A percentile compares a stretch with the other conserved stretches of the same genome.
phyloP scores from a whole-genome alignment of 2,888 invertebrate genomes.

The Standfussiana lucernea region DNA sequence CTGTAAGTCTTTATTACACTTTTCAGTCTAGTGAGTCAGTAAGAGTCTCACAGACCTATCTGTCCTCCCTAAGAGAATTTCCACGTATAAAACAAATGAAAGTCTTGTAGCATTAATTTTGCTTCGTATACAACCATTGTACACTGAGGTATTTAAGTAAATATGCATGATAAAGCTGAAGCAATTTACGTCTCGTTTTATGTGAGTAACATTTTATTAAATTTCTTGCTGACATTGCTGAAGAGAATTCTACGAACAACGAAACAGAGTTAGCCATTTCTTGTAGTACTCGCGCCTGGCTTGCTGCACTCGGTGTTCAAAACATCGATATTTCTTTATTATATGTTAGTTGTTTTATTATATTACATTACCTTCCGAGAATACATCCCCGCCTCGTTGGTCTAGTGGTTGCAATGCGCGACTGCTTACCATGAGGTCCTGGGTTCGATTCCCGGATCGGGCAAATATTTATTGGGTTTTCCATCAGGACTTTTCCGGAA shows the following conservation, averaged over 20 bases:
- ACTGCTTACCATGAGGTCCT: too few relatives aligned
- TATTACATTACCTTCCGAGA: background rate
- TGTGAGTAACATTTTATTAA: constrained; percentile 30
- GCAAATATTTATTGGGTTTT: too few relatives aligned
- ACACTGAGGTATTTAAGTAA: constrained; percentile 27
- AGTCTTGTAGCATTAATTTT: background rate
- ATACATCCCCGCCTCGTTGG: too few relatives aligned
- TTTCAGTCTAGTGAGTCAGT: background rate
- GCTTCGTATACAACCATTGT: background rate
- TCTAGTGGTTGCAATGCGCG: too few relatives aligned
- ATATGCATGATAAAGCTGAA: constrained; percentile 24
- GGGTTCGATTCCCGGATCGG: too few relatives aligned
- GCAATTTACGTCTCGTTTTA: constrained; percentile 27
- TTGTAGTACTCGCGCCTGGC: too few relatives aligned
- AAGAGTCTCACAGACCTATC: background rate
- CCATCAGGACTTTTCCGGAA: too few relatives aligned
- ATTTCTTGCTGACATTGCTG: constrained; percentile 20
- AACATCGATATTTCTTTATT: background rate
- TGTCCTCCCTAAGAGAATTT: background rate
- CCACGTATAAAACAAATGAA: background rate
- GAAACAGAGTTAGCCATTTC: background rate
- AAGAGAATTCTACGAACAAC: background rate
- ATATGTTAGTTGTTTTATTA: background rate
- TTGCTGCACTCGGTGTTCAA: too few relatives aligned
- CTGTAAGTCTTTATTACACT: background rate